These are phyloP conservation scores for Macroramphosus scolopax DNA, from an alignment of 2,797 vertebrate species.

Conservation along the genomic window DNA sequence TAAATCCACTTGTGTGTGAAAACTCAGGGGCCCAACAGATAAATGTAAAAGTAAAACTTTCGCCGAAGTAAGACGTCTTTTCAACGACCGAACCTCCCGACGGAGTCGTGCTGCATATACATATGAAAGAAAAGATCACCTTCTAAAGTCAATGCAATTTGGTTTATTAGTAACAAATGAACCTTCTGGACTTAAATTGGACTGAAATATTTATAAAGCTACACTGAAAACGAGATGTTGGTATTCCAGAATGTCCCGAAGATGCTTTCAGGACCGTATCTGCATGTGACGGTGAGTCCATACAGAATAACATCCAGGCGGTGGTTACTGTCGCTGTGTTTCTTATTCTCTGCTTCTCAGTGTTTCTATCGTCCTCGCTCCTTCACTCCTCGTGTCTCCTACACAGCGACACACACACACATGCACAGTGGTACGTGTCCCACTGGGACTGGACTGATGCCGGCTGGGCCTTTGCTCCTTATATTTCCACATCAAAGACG, in stretches of 20 bases:
- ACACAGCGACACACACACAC: constrained; percentile 31
- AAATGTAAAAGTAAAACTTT: constrained; percentile 51
- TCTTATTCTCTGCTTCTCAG: constrained; percentile 7
- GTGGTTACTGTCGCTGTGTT: constrained; percentile 25
- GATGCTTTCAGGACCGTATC: no score
- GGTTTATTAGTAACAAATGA: no score
- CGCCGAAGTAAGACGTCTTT: constrained; percentile 39
- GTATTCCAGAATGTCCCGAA: no score
- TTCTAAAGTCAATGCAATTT: no score
- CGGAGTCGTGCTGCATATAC: constrained; percentile 8
- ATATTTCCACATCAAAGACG: constrained; percentile 79
- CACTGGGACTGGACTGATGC: constrained; percentile 64
- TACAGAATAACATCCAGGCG: no score
- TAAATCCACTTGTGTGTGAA: constrained; percentile 34
- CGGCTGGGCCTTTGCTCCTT: constrained; percentile 62
- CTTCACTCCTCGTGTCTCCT: not conserved
- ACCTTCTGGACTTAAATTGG: no score
- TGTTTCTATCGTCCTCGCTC: not conserved
- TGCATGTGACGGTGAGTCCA: no score
- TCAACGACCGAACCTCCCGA: constrained; percentile 27
- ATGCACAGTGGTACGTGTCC: constrained; percentile 49
- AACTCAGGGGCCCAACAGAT: constrained; percentile 30
- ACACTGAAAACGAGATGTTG: no score
- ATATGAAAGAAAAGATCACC: no score
- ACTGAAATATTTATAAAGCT: no score